Percentiles rank a stretch among this genome's conserved stretches.
phyloP scores from a whole-genome alignment of 2,888 invertebrate species.

The Macrosiphum euphorbiae region DNA sequence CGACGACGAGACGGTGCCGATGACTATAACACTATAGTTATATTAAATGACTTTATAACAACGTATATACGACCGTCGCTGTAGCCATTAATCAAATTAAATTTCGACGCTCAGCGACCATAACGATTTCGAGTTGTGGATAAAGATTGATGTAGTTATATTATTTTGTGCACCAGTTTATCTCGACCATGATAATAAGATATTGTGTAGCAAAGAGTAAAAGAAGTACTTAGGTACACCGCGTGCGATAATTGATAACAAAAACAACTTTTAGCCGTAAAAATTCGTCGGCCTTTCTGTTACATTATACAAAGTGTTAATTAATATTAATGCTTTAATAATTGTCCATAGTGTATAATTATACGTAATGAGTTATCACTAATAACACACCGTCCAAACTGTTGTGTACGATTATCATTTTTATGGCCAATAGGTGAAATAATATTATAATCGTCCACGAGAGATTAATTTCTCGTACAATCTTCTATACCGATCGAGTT shows the following conservation, averaged over 20 bases:
- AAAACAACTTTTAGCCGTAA: background rate
- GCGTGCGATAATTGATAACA: background rate
- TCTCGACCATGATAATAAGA: background rate
- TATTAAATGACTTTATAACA: conserved; percentile 10
- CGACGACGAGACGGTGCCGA: background rate
- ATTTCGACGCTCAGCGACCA: background rate
- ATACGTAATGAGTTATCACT: too few relatives aligned
- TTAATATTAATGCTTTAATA: too few relatives aligned
- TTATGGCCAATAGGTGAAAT: background rate
- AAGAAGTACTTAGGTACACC: background rate
- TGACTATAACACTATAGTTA: background rate
- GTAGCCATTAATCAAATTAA: conserved; percentile 22
- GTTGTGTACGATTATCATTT: background rate
- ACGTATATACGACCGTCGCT: background rate
- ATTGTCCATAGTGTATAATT: too few relatives aligned
- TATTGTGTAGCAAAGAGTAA: background rate
- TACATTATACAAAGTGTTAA: too few relatives aligned
- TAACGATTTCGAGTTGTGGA: conserved; percentile 10
- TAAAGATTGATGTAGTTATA: background rate
- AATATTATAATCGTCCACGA: background rate
- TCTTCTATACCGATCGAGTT: background rate
- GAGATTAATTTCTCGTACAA: background rate
- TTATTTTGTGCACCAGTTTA: background rate
- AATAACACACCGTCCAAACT: background rate
- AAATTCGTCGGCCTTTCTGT: background rate